Conservation (phyloP, 2,888 invertebrate species). For the Megalurothrips usitatus region DNA sequence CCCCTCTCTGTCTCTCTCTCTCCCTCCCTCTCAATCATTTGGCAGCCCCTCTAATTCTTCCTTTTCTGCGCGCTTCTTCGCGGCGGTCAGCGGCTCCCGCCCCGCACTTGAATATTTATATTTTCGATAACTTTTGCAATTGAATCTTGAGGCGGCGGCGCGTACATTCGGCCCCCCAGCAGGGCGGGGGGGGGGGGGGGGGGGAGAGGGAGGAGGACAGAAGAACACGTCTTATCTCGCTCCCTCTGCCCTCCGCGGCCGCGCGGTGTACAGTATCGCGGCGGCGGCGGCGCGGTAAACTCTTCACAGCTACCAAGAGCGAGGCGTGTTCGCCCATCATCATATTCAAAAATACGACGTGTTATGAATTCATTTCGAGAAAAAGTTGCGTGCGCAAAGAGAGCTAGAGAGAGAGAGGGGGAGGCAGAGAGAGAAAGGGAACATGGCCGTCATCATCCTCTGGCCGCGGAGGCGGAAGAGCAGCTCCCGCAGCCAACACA, state of each 20-base stretch:
- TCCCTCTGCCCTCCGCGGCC: not conserved
- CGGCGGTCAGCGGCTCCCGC: not conserved
- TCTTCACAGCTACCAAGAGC: not conserved
- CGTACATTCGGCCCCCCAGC: not conserved
- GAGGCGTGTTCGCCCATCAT: not conserved
- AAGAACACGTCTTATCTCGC: too few relatives aligned
- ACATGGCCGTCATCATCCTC: too few relatives aligned
- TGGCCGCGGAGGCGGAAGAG: not conserved
- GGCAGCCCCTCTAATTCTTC: not conserved
- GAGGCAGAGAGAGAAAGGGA: too few relatives aligned
- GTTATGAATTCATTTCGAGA: conserved; percentile 15
- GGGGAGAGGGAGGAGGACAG: too few relatives aligned
- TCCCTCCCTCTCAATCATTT: not conserved
- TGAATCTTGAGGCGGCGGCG: not conserved
- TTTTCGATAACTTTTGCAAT: conserved; percentile 1
- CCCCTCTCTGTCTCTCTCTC: not conserved
- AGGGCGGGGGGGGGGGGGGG: not conserved
- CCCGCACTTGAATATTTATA: conserved; percentile 12
- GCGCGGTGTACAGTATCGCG: not conserved
- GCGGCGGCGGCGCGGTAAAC: not conserved
- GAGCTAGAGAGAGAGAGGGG: too few relatives aligned
- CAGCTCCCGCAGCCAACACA: not conserved
- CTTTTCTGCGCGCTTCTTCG: not conserved
- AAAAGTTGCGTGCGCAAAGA: not conserved
- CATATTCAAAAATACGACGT: conserved; percentile 7